A percentile compares a stretch with the other conserved stretches of the same genome.
Conservation (phyloP, 2,888 invertebrate species). For the Cryptops parisi region DNA sequence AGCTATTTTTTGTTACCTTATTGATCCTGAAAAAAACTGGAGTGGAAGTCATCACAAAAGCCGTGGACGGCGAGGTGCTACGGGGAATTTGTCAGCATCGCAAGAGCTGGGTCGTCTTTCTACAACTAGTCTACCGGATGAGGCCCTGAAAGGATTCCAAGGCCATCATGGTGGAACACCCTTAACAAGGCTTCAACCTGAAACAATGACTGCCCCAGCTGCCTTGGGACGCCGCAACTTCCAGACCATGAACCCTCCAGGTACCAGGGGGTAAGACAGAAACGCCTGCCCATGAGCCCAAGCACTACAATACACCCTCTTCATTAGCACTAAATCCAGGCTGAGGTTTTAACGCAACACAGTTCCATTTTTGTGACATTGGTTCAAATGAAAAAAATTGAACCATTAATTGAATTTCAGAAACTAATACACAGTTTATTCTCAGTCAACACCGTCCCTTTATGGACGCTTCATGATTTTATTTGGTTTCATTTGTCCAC, state of each 20-base stretch:
- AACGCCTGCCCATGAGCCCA: neutral
- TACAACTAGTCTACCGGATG: slow-evolving; percentile 10
- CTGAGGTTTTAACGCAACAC: no score
- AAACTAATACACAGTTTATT: no score
- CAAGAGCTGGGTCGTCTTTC: neutral
- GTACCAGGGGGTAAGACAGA: slow-evolving; percentile 9
- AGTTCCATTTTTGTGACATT: no score
- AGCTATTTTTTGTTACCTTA: no score
- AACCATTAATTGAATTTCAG: no score
- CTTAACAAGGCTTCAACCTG: neutral
- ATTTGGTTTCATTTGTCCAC: no score
- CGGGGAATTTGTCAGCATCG: neutral
- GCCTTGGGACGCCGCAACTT: neutral
- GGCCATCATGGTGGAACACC: neutral
- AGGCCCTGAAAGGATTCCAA: neutral
- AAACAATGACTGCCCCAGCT: neutral
- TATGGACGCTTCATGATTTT: no score
- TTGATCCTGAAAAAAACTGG: slow-evolving; percentile 12
- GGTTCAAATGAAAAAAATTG: no score
- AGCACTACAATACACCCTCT: neutral
- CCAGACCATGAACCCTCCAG: neutral
- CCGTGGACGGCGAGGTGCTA: neutral
- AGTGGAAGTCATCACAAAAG: neutral
- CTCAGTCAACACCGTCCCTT: no score
- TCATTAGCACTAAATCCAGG: no score